These are phyloP conservation scores for Remorina albescens DNA, from an alignment of 2,797 vertebrate species.

Conservation along the genomic window DNA sequence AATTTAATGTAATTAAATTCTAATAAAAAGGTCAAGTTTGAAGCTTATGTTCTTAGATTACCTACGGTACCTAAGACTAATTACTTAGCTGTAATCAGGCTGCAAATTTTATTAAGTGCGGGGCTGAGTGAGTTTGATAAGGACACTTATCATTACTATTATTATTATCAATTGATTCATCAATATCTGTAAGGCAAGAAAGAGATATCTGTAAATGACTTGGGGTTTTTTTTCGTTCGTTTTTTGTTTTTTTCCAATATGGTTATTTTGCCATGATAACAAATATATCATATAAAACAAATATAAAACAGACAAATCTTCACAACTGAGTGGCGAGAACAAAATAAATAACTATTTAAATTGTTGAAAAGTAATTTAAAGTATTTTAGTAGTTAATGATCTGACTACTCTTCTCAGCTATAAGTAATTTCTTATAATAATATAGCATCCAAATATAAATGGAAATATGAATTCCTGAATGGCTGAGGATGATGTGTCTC, in stretches of 20 bases:
- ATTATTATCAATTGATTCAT: background rate
- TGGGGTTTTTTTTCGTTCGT: too few species aligned
- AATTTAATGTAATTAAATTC: constrained; percentile 49
- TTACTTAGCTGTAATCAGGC: constrained; percentile 35
- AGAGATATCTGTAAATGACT: background rate
- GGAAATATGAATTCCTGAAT: background rate
- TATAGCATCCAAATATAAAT: background rate
- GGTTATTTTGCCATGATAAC: background rate
- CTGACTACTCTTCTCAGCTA: background rate
- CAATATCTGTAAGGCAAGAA: background rate
- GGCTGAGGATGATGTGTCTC: background rate
- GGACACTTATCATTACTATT: background rate
- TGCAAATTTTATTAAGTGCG: background rate
- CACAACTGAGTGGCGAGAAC: background rate
- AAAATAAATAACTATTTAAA: background rate
- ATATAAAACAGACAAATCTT: background rate
- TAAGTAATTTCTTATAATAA: background rate
- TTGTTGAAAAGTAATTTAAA: background rate
- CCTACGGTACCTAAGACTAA: constrained; percentile 14
- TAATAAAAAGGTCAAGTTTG: constrained; percentile 20
- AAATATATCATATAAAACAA: background rate
- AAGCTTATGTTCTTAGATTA: constrained; percentile 46
- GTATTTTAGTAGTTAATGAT: background rate
- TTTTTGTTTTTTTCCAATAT: background rate
- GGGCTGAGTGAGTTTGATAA: background rate